Percentiles rank a stretch among this genome's conserved stretches.
These are phyloP conservation scores for Paratrypauchen microcephalus DNA, from an alignment of 2,797 vertebrate species.

Conservation along the genomic window DNA sequence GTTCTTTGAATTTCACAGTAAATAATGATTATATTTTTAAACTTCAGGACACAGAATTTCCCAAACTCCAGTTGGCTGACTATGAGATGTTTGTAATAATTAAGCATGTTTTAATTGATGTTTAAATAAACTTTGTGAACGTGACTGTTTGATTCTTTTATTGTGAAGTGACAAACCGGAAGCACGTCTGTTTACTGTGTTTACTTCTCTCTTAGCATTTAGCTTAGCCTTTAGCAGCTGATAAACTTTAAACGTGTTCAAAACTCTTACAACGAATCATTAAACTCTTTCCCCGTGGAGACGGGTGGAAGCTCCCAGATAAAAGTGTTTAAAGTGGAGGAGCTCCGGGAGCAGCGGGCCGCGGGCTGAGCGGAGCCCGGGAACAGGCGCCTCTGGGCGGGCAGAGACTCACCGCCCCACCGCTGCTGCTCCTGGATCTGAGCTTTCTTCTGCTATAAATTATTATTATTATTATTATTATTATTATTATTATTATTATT, in stretches of 20 bases:
- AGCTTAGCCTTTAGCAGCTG: conserved; percentile 41
- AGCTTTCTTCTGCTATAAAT: too few relatives aligned
- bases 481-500: too few relatives aligned
- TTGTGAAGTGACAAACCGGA: conserved; percentile 37
- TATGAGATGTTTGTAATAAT: too few relatives aligned
- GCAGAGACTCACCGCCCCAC: neutral
- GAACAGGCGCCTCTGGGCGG: neutral
- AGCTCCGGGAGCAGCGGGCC: neutral
- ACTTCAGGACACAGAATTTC: too few relatives aligned
- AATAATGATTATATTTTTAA: too few relatives aligned
- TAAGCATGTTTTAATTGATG: too few relatives aligned
- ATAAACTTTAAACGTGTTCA: neutral
- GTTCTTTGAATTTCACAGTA: neutral
- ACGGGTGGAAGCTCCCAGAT: neutral
- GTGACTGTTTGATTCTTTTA: conserved; percentile 19
- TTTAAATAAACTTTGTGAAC: neutral
- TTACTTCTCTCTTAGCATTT: conserved; percentile 43
- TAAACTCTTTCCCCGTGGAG: neutral
- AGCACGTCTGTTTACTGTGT: neutral
- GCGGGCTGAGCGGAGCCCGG: neutral
- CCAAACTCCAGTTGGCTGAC: too few relatives aligned
- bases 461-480: too few relatives aligned
- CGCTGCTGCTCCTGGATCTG: too few relatives aligned
- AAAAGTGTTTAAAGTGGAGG: too few relatives aligned
- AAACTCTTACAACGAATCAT: neutral